These are phyloP conservation scores for Ceyx erithaca DNA, from an alignment of 2,797 vertebrate genomes.

Conservation along the genomic window DNA sequence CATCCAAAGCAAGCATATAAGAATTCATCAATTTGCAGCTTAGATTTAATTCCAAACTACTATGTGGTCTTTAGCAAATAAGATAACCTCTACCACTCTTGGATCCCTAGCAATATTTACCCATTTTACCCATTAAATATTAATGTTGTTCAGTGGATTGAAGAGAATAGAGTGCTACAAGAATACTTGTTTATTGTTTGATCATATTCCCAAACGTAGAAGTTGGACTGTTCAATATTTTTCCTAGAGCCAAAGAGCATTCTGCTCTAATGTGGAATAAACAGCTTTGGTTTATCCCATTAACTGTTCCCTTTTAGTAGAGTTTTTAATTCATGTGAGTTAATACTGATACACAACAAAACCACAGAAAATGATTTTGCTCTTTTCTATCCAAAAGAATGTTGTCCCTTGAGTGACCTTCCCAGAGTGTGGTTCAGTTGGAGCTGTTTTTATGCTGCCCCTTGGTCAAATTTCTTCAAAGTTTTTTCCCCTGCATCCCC, in stretches of 20 bases:
- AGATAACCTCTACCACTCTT: background rate
- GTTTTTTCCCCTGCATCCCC: background rate
- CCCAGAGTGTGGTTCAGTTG: background rate
- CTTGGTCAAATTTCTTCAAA: background rate
- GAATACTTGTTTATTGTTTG: background rate
- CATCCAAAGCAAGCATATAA: background rate
- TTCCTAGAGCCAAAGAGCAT: background rate
- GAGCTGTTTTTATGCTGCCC: background rate
- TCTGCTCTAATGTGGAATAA: background rate
- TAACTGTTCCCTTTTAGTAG: background rate
- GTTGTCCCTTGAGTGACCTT: background rate
- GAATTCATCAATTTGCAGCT: background rate
- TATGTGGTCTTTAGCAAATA: background rate
- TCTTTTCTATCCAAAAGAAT: background rate
- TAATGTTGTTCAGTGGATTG: background rate
- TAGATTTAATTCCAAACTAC: background rate
- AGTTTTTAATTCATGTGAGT: background rate
- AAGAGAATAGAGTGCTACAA: background rate
- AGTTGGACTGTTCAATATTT: background rate
- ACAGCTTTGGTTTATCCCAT: background rate
- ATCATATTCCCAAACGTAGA: background rate
- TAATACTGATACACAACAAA: background rate
- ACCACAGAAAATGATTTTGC: background rate
- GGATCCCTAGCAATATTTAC: background rate
- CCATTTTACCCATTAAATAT: background rate